phyloP scores from a whole-genome alignment of 2,888 invertebrate genomes.

The Cheilosia scutellata region DNA sequence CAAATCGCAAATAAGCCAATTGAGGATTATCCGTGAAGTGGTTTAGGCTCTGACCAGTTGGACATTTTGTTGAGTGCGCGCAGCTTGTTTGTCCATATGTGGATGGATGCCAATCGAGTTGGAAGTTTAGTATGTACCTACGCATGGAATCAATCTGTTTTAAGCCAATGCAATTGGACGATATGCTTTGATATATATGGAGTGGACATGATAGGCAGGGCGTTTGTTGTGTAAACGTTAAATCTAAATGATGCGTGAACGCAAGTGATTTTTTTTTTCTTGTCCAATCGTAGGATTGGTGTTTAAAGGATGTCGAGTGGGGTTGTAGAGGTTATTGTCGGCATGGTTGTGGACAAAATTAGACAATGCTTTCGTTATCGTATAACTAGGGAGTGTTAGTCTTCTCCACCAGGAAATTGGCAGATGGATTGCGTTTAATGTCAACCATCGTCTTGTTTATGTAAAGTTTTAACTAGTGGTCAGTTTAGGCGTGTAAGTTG shows the following conservation, averaged over 20 bases:
- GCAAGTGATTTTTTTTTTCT: not conserved
- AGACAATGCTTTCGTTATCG: too few species aligned
- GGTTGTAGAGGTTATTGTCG: not conserved
- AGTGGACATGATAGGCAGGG: slow-evolving; percentile 9
- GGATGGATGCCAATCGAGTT: slow-evolving; percentile 34
- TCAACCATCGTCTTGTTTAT: too few species aligned
- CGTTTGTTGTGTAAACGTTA: slow-evolving; percentile 13
- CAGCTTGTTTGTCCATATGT: slow-evolving; percentile 28
- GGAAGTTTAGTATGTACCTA: not conserved
- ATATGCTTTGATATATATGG: slow-evolving; percentile 41
- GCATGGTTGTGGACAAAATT: too few species aligned
- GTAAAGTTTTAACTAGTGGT: too few species aligned
- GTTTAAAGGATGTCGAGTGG: not conserved
- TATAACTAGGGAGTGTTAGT: not conserved
- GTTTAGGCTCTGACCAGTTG: slow-evolving; percentile 39
- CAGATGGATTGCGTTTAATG: too few species aligned
- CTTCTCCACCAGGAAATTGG: too few species aligned
- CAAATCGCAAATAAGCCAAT: slow-evolving; percentile 53
- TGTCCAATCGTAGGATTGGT: not conserved
- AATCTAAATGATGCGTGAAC: slow-evolving; percentile 24
- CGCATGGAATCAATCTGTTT: too few species aligned
- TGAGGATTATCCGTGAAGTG: slow-evolving; percentile 71
- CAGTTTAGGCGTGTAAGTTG: too few species aligned
- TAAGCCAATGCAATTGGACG: slow-evolving; percentile 41
- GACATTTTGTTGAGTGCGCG: slow-evolving; percentile 18